Evolutionary conservation across 2,888 invertebrate species (phyloP), one percentile per base, ranked within the genome.

Genomic region (Eubasilissa splendida): DNA sequence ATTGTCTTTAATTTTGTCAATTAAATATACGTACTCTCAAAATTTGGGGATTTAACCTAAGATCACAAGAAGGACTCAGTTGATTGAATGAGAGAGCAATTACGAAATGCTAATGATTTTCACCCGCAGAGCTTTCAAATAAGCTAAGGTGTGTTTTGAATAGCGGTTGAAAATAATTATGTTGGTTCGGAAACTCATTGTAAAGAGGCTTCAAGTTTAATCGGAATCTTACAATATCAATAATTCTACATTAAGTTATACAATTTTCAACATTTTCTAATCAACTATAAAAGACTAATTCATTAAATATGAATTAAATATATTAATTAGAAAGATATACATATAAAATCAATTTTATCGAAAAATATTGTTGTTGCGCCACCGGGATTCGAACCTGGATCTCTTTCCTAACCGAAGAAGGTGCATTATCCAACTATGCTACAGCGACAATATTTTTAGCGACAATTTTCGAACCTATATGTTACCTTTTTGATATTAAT

Each of bases 51-150:
- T 33, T 63, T 31, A 33, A 33, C 33, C 1, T 31, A 60, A 11
- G 22, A 31, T 11, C 10, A 10, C 60, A 63, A 63, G 22, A 22
- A 63, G 22, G 33, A 31, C 22, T 63, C 63, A 42, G 42, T 63
- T 33, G 33, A 63, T 63, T 33, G 12, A 63, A 63, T 33, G 12
- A 63, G 63, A 63, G 63, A 73, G 73, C 73, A 73, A 73, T 73
- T 73, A 73, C 22, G 56, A 56, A 73, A 73, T 56, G 73, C 73
- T 73, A 73, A 73, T 53, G 73, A 73, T 63, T 63, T 8, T 33
- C 63, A 63, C 63, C 42, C 63, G 63, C 63, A 33, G 12, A 63
- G 42, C 33, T 31, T 12, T 63, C 63, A 63, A 63, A 63, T 63
- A 63, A 12, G 63, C n/a, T 8, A 33, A 63, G 63, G 63, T 63